phyloP scores from a whole-genome alignment of 2,888 invertebrate genomes.

The Balanococcus diminutus region DNA sequence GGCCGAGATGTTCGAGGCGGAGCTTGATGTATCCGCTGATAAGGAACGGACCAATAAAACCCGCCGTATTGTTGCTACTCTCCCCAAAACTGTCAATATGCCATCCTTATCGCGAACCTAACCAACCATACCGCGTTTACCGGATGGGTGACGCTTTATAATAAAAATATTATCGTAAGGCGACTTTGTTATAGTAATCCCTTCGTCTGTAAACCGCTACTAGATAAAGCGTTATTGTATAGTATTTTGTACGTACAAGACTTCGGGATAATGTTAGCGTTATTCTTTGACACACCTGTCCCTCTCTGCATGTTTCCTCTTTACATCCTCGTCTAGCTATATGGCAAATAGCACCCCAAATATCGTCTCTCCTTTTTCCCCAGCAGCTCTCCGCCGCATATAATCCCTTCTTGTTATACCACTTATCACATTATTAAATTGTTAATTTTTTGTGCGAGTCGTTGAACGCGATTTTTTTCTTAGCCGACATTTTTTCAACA shows the following conservation, averaged over 20 bases:
- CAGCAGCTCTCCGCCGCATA: constrained; percentile 39
- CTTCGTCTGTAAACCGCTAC: constrained; percentile 54
- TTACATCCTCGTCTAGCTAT: constrained; percentile 45
- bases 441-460: constrained; percentile 53
- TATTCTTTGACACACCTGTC: constrained; percentile 46
- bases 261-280: constrained; percentile 45
- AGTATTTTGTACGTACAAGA: constrained; percentile 47
- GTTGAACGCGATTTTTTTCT: constrained; percentile 31
- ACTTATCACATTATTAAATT: constrained; percentile 57
- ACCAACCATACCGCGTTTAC: constrained; percentile 53
- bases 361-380: constrained; percentile 39
- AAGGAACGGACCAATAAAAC: constrained; percentile 44
- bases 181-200: constrained; percentile 54
- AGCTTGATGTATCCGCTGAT: constrained; percentile 39
- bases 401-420: constrained; percentile 41
- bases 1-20: constrained; percentile 51
- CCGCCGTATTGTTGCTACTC: constrained; percentile 46
- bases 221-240: constrained; percentile 52
- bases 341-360: constrained; percentile 45
- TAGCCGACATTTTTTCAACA: constrained; percentile 32
- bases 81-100: constrained; percentile 53
- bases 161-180: constrained; percentile 55
- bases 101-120: constrained; percentile 53
- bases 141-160: constrained; percentile 54
- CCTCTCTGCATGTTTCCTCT: constrained; percentile 45